Evolutionary conservation across 2,797 vertebrate genomes (phyloP).

Genomic region (Geotrypetes seraphini): DNA sequence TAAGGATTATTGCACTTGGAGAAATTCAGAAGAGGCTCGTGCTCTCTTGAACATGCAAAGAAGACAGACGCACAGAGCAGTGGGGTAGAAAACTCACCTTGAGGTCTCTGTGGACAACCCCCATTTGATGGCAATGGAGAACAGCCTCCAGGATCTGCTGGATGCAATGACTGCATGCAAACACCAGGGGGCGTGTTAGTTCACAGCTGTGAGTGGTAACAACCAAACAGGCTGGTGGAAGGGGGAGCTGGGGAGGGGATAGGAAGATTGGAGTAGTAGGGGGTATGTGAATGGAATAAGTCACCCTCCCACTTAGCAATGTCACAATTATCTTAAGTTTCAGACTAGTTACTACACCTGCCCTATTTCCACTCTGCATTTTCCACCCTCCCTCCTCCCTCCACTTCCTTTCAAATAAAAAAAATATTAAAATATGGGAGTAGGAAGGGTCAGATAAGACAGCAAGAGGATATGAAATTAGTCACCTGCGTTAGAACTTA

Average conservation of each 20-base stretch:
- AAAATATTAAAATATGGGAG: too few relatives aligned
- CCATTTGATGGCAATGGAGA: constrained; percentile 93
- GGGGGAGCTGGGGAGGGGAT: constrained; percentile 4
- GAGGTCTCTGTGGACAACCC: constrained; percentile 87
- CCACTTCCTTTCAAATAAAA: too few relatives aligned
- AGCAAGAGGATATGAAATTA: too few relatives aligned
- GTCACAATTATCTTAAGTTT: too few relatives aligned
- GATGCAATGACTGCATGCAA: constrained; percentile 91
- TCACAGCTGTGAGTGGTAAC: constrained; percentile 10
- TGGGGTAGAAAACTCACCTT: constrained; percentile 50
- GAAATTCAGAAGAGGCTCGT: not conserved
- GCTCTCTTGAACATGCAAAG: constrained; percentile 1
- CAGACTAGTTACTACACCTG: too few relatives aligned
- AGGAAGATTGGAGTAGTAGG: constrained; percentile 6
- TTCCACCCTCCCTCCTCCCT: too few relatives aligned
- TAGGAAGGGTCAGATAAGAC: too few relatives aligned
- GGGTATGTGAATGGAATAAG: constrained; percentile 20
- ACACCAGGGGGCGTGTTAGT: constrained; percentile 45
- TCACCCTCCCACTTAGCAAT: too few relatives aligned
- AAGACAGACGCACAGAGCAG: not conserved
- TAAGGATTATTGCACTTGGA: not conserved
- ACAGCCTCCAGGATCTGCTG: constrained; percentile 96
- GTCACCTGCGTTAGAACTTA: too few relatives aligned
- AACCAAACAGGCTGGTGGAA: constrained; percentile 15
- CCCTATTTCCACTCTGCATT: too few relatives aligned